Percentiles rank a stretch among this genome's conserved stretches.
These are phyloP conservation scores for Parambassis ranga DNA, from an alignment of 2,797 vertebrate species.

Conservation along the genomic window DNA sequence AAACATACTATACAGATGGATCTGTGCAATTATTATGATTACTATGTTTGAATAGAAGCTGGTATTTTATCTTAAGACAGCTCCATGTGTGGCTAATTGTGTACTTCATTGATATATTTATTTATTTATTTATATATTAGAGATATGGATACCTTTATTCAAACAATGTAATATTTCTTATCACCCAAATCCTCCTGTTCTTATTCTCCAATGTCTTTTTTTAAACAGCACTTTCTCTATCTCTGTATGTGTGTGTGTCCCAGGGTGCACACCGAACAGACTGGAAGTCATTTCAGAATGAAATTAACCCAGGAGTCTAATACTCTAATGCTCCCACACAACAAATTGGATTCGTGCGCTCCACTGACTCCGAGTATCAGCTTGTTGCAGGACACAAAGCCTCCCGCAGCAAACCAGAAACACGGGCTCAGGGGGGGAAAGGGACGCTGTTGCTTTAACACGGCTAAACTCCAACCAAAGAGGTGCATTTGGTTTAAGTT, in stretches of 20 bases:
- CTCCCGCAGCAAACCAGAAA: conserved; percentile 33
- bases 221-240: background rate
- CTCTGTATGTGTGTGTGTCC: too few relatives aligned
- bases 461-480: conserved; percentile 4
- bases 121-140: too few relatives aligned
- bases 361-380: conserved; percentile 60
- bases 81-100: too few relatives aligned
- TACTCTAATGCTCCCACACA: conserved; percentile 60
- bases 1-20: too few relatives aligned
- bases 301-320: conserved; percentile 66
- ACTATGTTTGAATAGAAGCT: too few relatives aligned
- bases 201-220: background rate
- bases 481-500: too few relatives aligned
- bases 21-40: too few relatives aligned
- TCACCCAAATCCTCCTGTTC: background rate
- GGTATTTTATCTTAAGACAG: too few relatives aligned
- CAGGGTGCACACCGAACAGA: conserved; percentile 25
- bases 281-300: conserved; percentile 66
- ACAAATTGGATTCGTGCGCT: conserved; percentile 70
- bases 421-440: conserved; percentile 8
- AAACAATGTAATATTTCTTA: background rate
- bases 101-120: too few relatives aligned
- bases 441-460: background rate
- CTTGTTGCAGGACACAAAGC: conserved; percentile 53
- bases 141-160: too few relatives aligned